These are phyloP conservation scores for Blastomussa wellsi DNA, from an alignment of 92 coral and sea anemone species.

Conservation along the genomic window DNA sequence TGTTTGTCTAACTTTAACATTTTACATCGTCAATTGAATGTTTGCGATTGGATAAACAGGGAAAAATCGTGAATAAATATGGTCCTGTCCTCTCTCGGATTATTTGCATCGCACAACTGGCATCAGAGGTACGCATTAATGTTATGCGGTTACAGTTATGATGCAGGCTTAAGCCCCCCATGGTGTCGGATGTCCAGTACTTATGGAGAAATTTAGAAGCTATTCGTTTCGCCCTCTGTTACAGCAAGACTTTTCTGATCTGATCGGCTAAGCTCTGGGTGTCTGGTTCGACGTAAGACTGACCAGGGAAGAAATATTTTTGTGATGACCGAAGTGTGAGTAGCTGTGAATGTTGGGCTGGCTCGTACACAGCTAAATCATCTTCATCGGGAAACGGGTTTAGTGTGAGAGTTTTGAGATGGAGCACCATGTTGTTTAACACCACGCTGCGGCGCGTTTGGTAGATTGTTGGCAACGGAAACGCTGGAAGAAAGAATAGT, in stretches of 20 bases:
- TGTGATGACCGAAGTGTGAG: slow-evolving; percentile 89
- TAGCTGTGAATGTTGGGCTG: slow-evolving; percentile 75
- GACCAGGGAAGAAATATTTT: slow-evolving; percentile 90
- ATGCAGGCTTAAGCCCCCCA: background rate
- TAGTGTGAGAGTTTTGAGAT: slow-evolving; percentile 87
- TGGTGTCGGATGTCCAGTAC: background rate
- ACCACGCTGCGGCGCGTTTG: slow-evolving; percentile 69
- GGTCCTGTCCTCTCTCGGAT: background rate
- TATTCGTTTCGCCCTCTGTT: background rate
- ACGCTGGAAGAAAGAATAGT: slow-evolving; percentile 51
- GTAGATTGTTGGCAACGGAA: slow-evolving; percentile 87
- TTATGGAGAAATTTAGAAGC: background rate
- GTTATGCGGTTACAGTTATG: background rate
- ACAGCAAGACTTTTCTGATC: slow-evolving; percentile 34
- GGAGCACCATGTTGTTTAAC: slow-evolving; percentile 85
- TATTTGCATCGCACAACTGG: background rate
- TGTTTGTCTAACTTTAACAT: background rate
- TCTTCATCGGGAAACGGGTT: slow-evolving; percentile 86
- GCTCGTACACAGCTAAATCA: slow-evolving; percentile 80
- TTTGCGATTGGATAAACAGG: background rate
- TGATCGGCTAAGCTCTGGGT: slow-evolving; percentile 25
- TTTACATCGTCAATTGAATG: background rate
- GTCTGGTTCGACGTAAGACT: slow-evolving; percentile 74
- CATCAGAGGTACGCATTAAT: no score
- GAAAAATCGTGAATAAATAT: background rate